Base-by-base conservation (phyloP, 2,113 vertebrate genomes). In the Scalopus aquaticus region DNA sequence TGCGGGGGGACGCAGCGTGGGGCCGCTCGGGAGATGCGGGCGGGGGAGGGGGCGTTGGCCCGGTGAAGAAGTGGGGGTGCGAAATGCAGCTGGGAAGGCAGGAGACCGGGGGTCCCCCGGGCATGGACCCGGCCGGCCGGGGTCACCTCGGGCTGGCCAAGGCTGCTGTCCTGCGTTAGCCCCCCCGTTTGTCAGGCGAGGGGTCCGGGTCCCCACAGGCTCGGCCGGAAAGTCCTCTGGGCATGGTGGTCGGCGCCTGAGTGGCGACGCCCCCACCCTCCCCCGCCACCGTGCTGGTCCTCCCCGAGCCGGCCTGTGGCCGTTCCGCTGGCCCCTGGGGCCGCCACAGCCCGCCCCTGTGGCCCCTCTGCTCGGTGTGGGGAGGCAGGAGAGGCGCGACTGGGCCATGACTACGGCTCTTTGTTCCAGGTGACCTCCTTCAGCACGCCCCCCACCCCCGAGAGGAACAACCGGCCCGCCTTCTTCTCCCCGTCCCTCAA, bases 401-500 rank as follows among this genome's bases (percentile, higher is more conserved):
- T 20, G 26, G 26, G 1, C 4, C 1, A 51, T 86, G 82, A 96
- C 89, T 22, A 1, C 0, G 22, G 32, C 54, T 64, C 0, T 44
- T 90, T 74, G 70, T 92, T 56, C 35, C 98, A 99, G 99, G 99
- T 99, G 95, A 99, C 99, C 20, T 99, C 99, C 26, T 99, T 99
- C 98, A 99, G 99, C 98, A 99, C 99, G 0, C 99, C 99, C 0
- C 99, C 99, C 0, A 99, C 99, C 2, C 99, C 99, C 0, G 99
- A 99, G 96, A 98, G 99, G 84, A 99, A 98, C 98, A 98, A 98
- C 98, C 99, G 99, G 12, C 99, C 99, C 0, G 98, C 99, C 46
- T 99, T 99, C 98, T 99, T 99, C 97, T 99, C 99, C 1, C 99
- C 99, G 0, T 99, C 99, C 28, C 99, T 99, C 62, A 99, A 99